These are phyloP conservation scores for Macropis europaea DNA, from an alignment of 2,888 invertebrate species.

Conservation along the genomic window DNA sequence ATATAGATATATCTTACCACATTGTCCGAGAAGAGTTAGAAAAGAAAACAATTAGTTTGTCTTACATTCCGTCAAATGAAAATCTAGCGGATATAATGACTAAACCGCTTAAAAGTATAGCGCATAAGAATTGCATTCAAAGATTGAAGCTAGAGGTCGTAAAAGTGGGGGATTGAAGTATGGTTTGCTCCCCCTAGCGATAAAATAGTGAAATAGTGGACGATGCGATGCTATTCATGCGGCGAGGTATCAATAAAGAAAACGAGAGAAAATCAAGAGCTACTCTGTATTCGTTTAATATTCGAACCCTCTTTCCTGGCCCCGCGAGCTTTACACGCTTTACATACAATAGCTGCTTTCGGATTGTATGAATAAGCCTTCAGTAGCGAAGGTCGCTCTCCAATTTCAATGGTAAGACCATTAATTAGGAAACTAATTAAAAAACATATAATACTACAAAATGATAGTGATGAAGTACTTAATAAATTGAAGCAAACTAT, in stretches of 20 bases:
- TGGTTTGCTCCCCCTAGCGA: too few species aligned
- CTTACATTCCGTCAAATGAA: too few species aligned
- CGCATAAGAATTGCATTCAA: too few species aligned
- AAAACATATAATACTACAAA: not conserved
- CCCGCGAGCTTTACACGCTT: conserved; percentile 4
- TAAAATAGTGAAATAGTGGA: too few species aligned
- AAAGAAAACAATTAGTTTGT: too few species aligned
- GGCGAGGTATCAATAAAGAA: not conserved
- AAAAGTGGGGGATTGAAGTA: too few species aligned
- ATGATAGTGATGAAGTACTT: not conserved
- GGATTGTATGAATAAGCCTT: too few species aligned
- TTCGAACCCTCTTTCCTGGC: conserved; percentile 7
- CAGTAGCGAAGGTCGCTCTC: conserved; percentile 6
- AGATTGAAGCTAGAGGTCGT: too few species aligned
- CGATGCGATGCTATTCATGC: not conserved
- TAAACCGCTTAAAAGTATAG: too few species aligned
- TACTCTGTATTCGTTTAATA: conserved; percentile 19
- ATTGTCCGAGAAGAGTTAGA: not conserved
- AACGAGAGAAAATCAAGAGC: not conserved
- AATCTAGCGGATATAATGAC: too few species aligned
- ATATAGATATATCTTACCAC: not conserved
- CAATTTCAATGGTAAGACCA: conserved; percentile 3
- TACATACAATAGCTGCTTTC: too few species aligned
- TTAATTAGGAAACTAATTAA: not conserved
- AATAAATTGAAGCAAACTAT: not conserved